Base-by-base conservation (phyloP, 2,888 invertebrate species). In the Lasioglossum morio region DNA sequence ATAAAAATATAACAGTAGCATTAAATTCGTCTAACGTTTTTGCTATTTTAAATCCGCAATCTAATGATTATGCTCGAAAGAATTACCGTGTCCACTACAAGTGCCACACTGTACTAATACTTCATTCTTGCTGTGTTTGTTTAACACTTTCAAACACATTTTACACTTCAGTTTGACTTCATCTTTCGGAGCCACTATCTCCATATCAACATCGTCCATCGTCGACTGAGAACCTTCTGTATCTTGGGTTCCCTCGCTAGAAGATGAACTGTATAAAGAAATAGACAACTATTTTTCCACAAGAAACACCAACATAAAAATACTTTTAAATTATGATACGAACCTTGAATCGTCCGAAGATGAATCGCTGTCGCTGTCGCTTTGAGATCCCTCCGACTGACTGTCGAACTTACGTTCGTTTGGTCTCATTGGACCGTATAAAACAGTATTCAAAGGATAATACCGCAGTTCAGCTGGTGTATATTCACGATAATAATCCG, bases 361-460 rank as follows among this genome's bases (percentile, higher is more conserved):
- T 0, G 95, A 94, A 86, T 95, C 95, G 75, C 94, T 95, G 79
- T 95, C 95, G 79, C 94, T 95, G 81, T 95, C 95, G 81, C 95
- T 95, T 79, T 96, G 96, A 57, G 96, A 96, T 40, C 96, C 96
- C 88, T 96, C 96, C 0, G 96, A 96, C 86, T 96, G 95, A 87
- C 96, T 95, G 77, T 96, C 95, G 79, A 95, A 95, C 86, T 95
- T 95, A 60, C 95, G 94, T 86, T 95, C 95, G 88, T 95, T 96
- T 84, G 95, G 96, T 90, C 94, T 95, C 95, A 95, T 95, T 10
- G 96, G 96, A 57, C 97, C 97, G 92, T 97, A 97, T 81, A 98
- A 94, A 86, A 98, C 98, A 14, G 99, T 99, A 95, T 98, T 99
- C 76, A 99, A 94, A 0, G 99, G 99, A 95, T 99, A 97, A 94